Conservation (phyloP, 2,888 invertebrate species). For the Conchocele bisecta region DNA sequence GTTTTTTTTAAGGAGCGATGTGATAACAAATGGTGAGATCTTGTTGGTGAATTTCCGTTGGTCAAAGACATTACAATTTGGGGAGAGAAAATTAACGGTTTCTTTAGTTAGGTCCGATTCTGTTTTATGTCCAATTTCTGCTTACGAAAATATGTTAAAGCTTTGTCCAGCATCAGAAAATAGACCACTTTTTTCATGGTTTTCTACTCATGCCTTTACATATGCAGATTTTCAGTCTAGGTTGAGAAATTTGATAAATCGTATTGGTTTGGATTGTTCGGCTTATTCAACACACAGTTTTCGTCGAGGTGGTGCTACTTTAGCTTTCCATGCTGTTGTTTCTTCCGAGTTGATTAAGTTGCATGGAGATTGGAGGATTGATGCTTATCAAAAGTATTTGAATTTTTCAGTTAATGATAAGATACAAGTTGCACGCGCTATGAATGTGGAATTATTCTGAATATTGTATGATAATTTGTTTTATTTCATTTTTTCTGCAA, state of each 20-base stretch:
- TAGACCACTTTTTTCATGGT: no score
- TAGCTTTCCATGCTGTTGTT: background rate
- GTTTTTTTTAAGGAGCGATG: no score
- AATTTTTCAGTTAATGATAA: conserved; percentile 6
- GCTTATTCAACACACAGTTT: conserved; percentile 7
- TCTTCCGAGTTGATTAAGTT: conserved; percentile 13
- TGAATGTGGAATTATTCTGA: no score
- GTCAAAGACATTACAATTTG: conserved; percentile 34
- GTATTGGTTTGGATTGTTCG: background rate
- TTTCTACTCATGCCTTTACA: no score
- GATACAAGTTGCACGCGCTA: conserved; percentile 5
- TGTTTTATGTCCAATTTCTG: conserved; percentile 19
- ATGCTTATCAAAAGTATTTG: conserved; percentile 11
- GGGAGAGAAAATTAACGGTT: conserved; percentile 16
- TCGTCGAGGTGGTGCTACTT: conserved; percentile 6
- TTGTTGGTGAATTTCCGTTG: conserved; percentile 17
- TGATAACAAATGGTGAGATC: background rate
- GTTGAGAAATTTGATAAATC: background rate
- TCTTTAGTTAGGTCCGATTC: conserved; percentile 17
- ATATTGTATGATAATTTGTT: no score
- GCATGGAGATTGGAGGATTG: conserved; percentile 14
- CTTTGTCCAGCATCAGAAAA: background rate
- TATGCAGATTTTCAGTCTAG: conserved; percentile 10
- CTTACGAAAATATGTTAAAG: conserved; percentile 5
- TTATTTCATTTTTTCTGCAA: no score